phyloP scores from a whole-genome alignment of 2,888 invertebrate genomes.

The Leucophenga maculata region DNA sequence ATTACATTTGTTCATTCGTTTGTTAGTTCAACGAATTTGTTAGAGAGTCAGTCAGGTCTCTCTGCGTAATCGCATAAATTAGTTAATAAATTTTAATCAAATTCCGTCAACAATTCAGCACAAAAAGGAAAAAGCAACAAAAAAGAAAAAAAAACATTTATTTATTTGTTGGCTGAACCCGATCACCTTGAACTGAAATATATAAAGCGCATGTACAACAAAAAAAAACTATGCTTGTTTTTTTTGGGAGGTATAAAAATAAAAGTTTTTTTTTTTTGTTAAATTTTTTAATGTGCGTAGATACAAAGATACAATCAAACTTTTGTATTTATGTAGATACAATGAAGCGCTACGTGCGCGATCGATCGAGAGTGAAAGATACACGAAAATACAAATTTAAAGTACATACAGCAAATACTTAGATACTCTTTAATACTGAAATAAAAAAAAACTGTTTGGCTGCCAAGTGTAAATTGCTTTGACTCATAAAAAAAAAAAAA shows the following conservation, averaged over 20 bases:
- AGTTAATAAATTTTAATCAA: conserved; percentile 65
- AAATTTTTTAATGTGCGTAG: not conserved
- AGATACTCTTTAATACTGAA: too few species aligned
- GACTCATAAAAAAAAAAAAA: conserved; percentile 11
- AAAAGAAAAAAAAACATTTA: not conserved
- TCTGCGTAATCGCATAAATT: conserved; percentile 42
- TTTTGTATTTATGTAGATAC: not conserved
- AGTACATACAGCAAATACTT: too few species aligned
- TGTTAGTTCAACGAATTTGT: conserved; percentile 29
- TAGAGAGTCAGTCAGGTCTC: conserved; percentile 23
- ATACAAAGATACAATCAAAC: too few species aligned
- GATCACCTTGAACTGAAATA: conserved; percentile 54
- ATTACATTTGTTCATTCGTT: not conserved
- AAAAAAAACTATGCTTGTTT: conserved; percentile 3
- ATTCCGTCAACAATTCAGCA: conserved; percentile 44
- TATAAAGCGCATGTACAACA: conserved; percentile 15
- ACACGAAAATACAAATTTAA: too few species aligned
- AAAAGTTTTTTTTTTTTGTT: not conserved
- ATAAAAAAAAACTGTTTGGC: not conserved
- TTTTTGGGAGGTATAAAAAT: not conserved
- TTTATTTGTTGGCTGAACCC: conserved; percentile 38
- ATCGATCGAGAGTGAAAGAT: too few species aligned
- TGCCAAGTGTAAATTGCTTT: conserved; percentile 17
- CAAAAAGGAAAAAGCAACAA: not conserved
- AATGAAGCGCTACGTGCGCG: too few species aligned